Evolutionary conservation across 1,140 invertebrate species (phyloP).

Genomic region (Riptortus pedestris): DNA sequence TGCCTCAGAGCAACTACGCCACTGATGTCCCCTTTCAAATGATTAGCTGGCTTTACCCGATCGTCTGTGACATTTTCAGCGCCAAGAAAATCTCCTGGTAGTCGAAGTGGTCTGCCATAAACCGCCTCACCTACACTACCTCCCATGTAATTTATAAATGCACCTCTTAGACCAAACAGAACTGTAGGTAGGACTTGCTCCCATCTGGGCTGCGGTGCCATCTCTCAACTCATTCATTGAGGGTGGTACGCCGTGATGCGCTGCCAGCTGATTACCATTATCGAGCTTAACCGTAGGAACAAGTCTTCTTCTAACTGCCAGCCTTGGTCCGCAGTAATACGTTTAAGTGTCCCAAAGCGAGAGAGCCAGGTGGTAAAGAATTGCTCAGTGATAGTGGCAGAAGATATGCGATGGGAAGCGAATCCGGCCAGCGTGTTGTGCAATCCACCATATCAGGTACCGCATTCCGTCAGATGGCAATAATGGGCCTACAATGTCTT

Average conservation of each 20-base stretch:
- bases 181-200: background rate
- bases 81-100: background rate
- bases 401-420: background rate
- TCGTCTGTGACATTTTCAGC: background rate
- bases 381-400: too few species aligned
- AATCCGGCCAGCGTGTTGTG: background rate
- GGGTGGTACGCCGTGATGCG: background rate
- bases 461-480: background rate
- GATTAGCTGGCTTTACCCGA: background rate
- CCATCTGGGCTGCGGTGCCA: background rate
- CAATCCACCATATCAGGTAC: background rate
- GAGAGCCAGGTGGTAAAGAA: too few species aligned
- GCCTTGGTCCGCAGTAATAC: background rate
- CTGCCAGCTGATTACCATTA: background rate
- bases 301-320: too few species aligned
- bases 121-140: background rate
- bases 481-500: background rate
- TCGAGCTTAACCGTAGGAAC: too few species aligned
- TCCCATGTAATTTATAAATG: background rate
- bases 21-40: background rate
- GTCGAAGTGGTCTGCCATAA: background rate
- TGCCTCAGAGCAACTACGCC: background rate
- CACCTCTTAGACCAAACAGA: background rate
- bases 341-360: too few species aligned
- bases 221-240: background rate